Conservation (phyloP, 2,888 invertebrate genomes). For the Tridacna crocea region DNA sequence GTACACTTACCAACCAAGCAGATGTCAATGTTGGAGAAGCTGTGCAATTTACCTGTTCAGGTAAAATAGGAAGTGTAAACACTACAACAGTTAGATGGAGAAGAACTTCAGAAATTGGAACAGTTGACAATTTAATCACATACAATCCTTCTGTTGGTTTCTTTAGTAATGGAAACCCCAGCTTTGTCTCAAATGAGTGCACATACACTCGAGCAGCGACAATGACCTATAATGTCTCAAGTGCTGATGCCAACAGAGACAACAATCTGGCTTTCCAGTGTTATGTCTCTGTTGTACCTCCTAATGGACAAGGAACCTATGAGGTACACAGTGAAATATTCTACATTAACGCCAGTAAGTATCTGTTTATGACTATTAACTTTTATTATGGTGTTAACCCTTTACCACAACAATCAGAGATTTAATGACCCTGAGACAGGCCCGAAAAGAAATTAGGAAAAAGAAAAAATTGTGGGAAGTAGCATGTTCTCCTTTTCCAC, state of each 20-base stretch:
- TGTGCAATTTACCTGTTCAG: neutral
- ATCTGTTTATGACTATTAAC: neutral
- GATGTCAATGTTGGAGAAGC: neutral
- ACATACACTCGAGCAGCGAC: neutral
- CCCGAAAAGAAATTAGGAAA: too few relatives aligned
- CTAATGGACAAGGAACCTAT: slow-evolving; percentile 3
- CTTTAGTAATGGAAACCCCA: neutral
- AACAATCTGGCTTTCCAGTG: slow-evolving; percentile 2
- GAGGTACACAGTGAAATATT: neutral
- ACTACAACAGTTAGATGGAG: neutral
- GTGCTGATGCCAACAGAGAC: neutral
- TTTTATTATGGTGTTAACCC: too few relatives aligned
- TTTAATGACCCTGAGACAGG: too few relatives aligned
- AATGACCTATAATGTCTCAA: neutral
- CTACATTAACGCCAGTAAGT: slow-evolving; percentile 7
- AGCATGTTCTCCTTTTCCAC: too few relatives aligned
- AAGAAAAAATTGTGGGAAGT: too few relatives aligned
- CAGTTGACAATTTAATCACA: neutral
- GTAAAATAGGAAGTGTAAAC: neutral
- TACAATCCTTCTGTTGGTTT: neutral
- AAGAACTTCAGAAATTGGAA: neutral
- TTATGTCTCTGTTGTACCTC: slow-evolving; percentile 8
- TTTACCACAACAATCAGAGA: too few relatives aligned
- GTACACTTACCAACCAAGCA: neutral
- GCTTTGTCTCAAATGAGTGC: neutral